Percentiles rank a stretch among this genome's conserved stretches.
These are phyloP conservation scores for Gopherus evgoodei DNA, from an alignment of 2,113 vertebrate species.

Conservation along the genomic window DNA sequence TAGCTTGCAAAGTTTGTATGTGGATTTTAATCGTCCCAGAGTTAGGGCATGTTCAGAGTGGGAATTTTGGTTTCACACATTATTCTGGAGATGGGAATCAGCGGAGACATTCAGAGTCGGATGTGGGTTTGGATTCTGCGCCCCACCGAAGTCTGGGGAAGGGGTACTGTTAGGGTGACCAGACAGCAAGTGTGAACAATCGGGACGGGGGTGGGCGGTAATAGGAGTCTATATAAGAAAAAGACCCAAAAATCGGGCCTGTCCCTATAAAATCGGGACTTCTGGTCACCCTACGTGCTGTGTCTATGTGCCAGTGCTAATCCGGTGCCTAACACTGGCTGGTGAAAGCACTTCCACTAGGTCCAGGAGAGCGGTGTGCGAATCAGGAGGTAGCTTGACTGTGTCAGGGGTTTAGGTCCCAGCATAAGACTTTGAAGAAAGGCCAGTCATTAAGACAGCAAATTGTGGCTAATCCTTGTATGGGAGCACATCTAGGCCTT, in stretches of 20 bases:
- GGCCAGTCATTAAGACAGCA: background rate
- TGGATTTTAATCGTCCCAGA: background rate
- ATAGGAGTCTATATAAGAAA: too few relatives aligned
- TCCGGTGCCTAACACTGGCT: background rate
- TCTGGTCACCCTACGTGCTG: background rate
- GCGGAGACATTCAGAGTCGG: background rate
- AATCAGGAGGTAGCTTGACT: background rate
- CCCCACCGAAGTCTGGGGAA: background rate
- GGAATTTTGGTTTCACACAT: accelerated
- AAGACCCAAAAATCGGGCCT: too few relatives aligned
- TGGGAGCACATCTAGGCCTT: background rate
- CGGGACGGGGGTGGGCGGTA: background rate
- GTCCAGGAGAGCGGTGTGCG: background rate
- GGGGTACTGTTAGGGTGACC: background rate
- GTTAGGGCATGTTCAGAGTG: background rate
- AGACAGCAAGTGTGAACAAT: too few relatives aligned
- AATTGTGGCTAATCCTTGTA: background rate
- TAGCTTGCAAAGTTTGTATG: background rate
- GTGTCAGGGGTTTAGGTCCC: background rate
- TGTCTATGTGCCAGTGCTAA: accelerated
- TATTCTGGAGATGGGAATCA: accelerated
- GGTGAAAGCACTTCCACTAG: accelerated
- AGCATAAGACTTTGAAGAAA: background rate
- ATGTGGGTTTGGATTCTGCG: background rate
- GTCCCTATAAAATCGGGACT: too few relatives aligned